Evolutionary conservation across 2,113 vertebrate species (phyloP), one percentile per base, ranked within the genome.

Genomic region (Oxyruncus cristatus): DNA sequence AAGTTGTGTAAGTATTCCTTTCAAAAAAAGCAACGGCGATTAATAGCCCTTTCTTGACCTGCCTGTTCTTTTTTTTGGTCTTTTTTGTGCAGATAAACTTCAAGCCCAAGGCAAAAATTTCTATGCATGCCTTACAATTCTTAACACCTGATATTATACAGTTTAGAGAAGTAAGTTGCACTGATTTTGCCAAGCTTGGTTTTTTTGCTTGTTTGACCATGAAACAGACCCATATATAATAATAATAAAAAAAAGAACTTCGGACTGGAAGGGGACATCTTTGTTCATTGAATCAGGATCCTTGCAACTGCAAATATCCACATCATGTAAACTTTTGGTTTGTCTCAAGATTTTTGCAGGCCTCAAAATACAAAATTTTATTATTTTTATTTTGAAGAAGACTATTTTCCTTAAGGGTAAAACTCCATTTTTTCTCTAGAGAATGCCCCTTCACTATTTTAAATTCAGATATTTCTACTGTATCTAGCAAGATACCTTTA

Each of bases 1-100:
- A 44, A 41, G 12, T 41, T 56, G 28, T 70, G 23, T 39, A 46
- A 85, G 21, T 14, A 63, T 63, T 68, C n/a, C 10, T 75, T 89
- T 63, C 55, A 70, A 55, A 90, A 59, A 76, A 82, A 26, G 0
- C 23, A 35, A 0, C 13, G 2, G 27, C 0, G 1, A 47, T 5
- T 21, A 33, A 50, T 30, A 41, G 12, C 22, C 30, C 35, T 86
- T 82, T 66, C 53, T 23, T 55, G 24, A 59, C 9, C 55, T 72
- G 24, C 5, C 19, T 77, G 18, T 44, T 47, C n/a, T n/a, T 33
- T 75, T 62, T 61, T 41, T 24, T n/a, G 42, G 50, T 44, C 5
- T 18, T 30, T 81, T 59, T 53, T 53, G 9, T 30, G n/a, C 16
- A 44, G 44, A 49, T 20, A 44, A 71, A 42, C 28, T n/a, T 89